These are phyloP conservation scores for Drosophila murphyi DNA, from an alignment of 1,140 invertebrate species.

Conservation along the genomic window DNA sequence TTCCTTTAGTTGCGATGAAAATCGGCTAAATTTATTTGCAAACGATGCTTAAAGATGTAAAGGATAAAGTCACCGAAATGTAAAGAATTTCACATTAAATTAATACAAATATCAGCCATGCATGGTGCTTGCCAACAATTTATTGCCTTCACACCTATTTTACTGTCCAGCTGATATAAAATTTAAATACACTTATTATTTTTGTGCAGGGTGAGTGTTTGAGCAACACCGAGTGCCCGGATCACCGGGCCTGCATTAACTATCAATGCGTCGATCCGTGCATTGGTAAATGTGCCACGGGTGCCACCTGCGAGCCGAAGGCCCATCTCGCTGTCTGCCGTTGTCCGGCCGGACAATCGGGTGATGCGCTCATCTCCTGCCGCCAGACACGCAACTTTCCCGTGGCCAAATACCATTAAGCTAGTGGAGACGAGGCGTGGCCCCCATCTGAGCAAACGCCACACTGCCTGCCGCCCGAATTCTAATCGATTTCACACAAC, in stretches of 20 bases:
- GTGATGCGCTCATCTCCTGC: conserved; percentile 88
- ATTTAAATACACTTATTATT: too few relatives aligned
- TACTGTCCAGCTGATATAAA: too few relatives aligned
- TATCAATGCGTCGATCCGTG: conserved; percentile 91
- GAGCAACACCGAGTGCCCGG: conserved; percentile 89
- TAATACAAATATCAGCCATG: too few relatives aligned
- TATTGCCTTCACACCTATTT: too few relatives aligned
- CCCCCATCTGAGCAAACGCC: conserved; percentile 19
- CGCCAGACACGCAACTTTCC: conserved; percentile 76
- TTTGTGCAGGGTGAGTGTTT: conserved; percentile 89
- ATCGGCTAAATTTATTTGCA: too few relatives aligned
- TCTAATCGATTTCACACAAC: conserved; percentile 3
- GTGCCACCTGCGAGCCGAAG: conserved; percentile 83
- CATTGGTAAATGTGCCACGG: conserved; percentile 90
- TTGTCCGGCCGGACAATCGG: conserved; percentile 91
- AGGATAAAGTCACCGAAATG: too few relatives aligned
- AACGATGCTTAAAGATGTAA: too few relatives aligned
- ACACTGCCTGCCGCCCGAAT: conserved; percentile 64
- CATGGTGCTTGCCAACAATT: too few relatives aligned
- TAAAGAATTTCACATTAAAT: too few relatives aligned
- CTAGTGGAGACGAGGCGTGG: neutral
- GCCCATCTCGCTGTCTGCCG: conserved; percentile 93
- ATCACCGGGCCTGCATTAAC: conserved; percentile 90
- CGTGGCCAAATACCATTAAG: conserved; percentile 80
- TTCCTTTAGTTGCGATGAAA: too few relatives aligned